Evolutionary conservation across 2,888 invertebrate species (phyloP), one percentile per base, ranked within the genome.

Genomic region (Hartigia nigra): DNA sequence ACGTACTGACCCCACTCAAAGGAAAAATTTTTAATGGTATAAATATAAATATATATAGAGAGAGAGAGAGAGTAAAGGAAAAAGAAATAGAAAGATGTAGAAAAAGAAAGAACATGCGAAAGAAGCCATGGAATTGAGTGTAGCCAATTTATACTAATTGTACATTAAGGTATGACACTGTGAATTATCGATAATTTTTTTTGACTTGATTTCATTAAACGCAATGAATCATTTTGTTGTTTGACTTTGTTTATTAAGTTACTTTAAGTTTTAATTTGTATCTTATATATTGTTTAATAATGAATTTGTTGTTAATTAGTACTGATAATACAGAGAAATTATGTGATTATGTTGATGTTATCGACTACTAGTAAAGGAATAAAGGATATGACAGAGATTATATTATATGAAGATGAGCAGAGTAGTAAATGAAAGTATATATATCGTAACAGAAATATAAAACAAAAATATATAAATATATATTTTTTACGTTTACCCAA

Each of bases 401-500:
- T 89, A 88, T 89, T 76, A 76, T 76, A 76, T 78, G 78, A 32
- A 70, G 78, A 37, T 70, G 14, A 35, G n/a, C 36, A 76, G 70
- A 31, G 32, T 31, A 36, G 69, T 35, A 76, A 76, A 75, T 69
- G 75, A 78, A 78, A 78, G 70, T 78, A 78, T 78, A 78, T 78
- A 76, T 77, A 81, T 82, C 79, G 72, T 79, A 75, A 83, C 81
- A 82, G 78, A 82, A 76, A 82, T 76, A 84, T 75, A 80, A 78
- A 83, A 79, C 75, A 81, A 77, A 82, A 75, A 78, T 77, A 79
- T 81, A 82, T 82, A 81, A 77, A 83, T 86, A 87, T 88, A 88
- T 89, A 86, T 89, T 87, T 90, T 88, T 88, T 89, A 91, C 88
- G 87, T 90, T 89, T 90, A 88, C 85, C 90, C 88, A 90, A 91